phyloP scores from a whole-genome alignment of 1,140 invertebrate genomes.

The Drosophila leontia region DNA sequence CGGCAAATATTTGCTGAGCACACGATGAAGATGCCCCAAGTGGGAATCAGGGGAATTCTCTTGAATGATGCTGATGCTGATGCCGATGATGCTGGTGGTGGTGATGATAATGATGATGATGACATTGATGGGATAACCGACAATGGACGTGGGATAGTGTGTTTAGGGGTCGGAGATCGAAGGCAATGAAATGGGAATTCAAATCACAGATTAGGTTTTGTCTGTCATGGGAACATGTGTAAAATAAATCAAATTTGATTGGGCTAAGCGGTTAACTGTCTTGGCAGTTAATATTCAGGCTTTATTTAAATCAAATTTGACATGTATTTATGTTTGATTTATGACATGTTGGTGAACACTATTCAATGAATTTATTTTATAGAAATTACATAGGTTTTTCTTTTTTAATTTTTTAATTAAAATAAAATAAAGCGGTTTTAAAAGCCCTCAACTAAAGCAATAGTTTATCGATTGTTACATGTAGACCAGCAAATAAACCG shows the following conservation, averaged over 20 bases:
- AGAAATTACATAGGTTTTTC: no score
- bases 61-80: conserved; percentile 23
- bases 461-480: background rate
- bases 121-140: conserved; percentile 50
- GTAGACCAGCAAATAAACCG: no score
- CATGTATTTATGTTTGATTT: background rate
- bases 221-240: conserved; percentile 15
- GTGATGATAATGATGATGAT: conserved; percentile 36
- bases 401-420: no score
- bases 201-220: conserved; percentile 37
- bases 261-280: conserved; percentile 20
- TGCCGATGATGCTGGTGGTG: conserved; percentile 10
- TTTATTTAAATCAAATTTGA: background rate
- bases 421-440: background rate
- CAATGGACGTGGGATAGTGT: conserved; percentile 43
- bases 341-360: background rate
- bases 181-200: conserved; percentile 34
- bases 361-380: no score
- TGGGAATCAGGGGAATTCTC: conserved; percentile 10
- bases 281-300: background rate
- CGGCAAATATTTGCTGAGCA: conserved; percentile 49
- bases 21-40: conserved; percentile 42
- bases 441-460: background rate
- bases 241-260: conserved; percentile 50
- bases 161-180: conserved; percentile 3